These are phyloP conservation scores for Antheraea pernyi DNA, from an alignment of 1,140 invertebrate genomes.

Conservation along the genomic window DNA sequence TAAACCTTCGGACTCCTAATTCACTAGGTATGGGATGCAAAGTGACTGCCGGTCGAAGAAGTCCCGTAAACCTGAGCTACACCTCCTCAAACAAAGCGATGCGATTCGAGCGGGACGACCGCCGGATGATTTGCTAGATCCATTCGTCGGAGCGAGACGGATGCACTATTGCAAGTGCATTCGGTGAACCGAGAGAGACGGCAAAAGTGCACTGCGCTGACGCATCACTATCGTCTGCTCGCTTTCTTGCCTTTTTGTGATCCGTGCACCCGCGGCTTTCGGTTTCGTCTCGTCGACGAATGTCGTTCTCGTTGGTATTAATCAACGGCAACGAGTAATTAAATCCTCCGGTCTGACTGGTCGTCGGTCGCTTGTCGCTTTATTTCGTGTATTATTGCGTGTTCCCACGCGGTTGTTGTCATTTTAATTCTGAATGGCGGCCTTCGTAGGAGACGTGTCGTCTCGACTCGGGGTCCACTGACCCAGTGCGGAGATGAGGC, in stretches of 20 bases:
- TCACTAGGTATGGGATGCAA: constrained; percentile 57
- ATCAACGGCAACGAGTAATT: constrained; percentile 59
- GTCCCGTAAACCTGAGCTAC: constrained; percentile 52
- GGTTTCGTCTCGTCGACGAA: constrained; percentile 56
- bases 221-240: constrained; percentile 61
- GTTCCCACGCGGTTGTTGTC: constrained; percentile 75
- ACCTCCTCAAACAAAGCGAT: constrained; percentile 62
- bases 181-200: constrained; percentile 44
- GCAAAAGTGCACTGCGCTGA: constrained; percentile 68
- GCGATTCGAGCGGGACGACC: constrained; percentile 35
- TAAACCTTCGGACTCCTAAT: constrained; percentile 57
- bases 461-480: constrained; percentile 47
- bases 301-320: constrained; percentile 51
- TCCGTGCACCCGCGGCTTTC: constrained; percentile 56
- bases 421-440: constrained; percentile 67
- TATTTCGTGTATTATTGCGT: constrained; percentile 60
- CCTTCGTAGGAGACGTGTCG: constrained; percentile 48
- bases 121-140: constrained; percentile 14
- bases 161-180: constrained; percentile 52
- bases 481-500: constrained; percentile 60
- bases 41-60: constrained; percentile 40
- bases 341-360: constrained; percentile 33
- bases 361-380: constrained; percentile 40
- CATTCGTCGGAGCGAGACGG: constrained; percentile 34
- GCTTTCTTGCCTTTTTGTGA: constrained; percentile 56